Evolutionary conservation across 2,113 vertebrate species (phyloP).

Genomic region (Manacus vitellinus): DNA sequence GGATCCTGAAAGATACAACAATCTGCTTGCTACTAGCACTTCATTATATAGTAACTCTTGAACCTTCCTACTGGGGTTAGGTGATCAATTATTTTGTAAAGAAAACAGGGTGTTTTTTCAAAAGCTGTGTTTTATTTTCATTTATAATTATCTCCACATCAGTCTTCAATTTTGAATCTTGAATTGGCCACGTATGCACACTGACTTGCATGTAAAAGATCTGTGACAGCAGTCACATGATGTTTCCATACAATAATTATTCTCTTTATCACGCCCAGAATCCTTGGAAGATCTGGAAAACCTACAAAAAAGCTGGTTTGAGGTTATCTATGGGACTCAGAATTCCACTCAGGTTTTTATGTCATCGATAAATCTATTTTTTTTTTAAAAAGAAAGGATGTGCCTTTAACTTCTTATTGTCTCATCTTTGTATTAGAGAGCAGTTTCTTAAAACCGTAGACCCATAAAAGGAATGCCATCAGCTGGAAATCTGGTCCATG

Average conservation of each 20-base stretch:
- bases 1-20: background rate
- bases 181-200: constrained; percentile 74
- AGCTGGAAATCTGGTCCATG: background rate
- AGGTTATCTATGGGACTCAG: background rate
- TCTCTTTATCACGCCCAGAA: constrained; percentile 9
- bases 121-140: constrained; percentile 71
- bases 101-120: constrained; percentile 52
- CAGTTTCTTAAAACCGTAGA: background rate
- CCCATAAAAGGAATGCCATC: background rate
- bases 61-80: background rate
- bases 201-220: constrained; percentile 68
- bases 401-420: background rate
- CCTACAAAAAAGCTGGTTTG: background rate
- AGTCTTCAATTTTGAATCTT: constrained; percentile 72
- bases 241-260: constrained; percentile 49
- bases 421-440: background rate
- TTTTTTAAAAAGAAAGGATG: background rate
- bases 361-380: background rate
- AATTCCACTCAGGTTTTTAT: background rate
- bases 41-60: background rate
- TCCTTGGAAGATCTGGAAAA: constrained; percentile 41
- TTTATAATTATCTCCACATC: constrained; percentile 75
- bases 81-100: constrained; percentile 51
- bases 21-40: background rate
- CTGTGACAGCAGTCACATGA: constrained; percentile 65